Base-by-base conservation (phyloP, 1,140 invertebrate genomes). In the Calephelis virginiensis region DNA sequence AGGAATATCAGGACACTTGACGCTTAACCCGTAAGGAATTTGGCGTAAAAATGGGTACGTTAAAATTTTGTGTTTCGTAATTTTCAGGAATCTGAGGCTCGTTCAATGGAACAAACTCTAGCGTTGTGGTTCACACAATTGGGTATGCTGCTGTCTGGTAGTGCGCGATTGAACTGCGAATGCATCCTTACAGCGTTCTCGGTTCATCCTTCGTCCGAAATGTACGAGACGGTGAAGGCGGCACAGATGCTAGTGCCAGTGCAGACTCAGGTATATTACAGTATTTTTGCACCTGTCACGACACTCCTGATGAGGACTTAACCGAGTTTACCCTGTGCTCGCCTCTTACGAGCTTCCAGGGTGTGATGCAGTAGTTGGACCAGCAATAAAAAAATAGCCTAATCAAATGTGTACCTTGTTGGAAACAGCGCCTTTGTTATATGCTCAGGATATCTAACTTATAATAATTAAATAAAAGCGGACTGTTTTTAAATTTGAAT, bases 131-230 rank as follows among this genome's bases (percentile, higher is more conserved):
- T 92, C 75, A 75, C 74, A 0, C 78, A 84, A 60, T 76, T 92
- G 47, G 89, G 83, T 4, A 61, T 74, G 4, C 47, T 86, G 14
- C 62, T 92, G 38, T 63, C 76, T 0, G 49, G 64, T 11, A 90
- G 86, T 67, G 69, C 71, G 0, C 77, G 83, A 0, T 63, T 91
- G 12, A 75, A 74, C 48, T 82, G 78, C 71, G 90, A 91, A 69
- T 92, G 90, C 56, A 69, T 80, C 1, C 78, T 92, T 10, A 92
- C 90, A 0, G 90, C 88, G 0, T 92, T 92, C 83, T 89, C 86
- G 6, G 76, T 92, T 38, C 86, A 92, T 71, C 89, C 90, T 0
- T 80, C 86, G 37, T 72, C 72, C 2, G 47, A 38, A 8, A 85
- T 86, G 80, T 91, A 86, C 70, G 81, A 86, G n/a, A 66, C 64